Base-by-base conservation (phyloP, 1,140 invertebrate species). In the Centruroides vittatus region DNA sequence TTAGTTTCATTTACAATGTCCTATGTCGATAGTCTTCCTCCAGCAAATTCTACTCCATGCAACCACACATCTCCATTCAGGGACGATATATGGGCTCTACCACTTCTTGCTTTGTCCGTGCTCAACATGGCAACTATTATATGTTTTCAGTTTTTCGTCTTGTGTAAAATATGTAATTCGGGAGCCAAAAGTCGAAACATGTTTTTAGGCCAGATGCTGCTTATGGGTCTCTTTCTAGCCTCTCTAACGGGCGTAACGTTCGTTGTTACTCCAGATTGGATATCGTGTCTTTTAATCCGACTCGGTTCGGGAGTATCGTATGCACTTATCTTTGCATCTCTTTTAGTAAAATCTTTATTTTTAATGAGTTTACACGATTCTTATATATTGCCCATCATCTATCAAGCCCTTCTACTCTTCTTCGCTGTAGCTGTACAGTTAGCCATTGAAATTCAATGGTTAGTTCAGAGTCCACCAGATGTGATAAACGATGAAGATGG, bases 271-370 rank as follows among this genome's bases (percentile, higher is more conserved):
- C 78, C 82, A 4, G 50, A 61, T 13, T 66, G 61, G 61, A 75
- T 86, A 47, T 86, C 87, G 1, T 96, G 92, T 70, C 87, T 85
- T 12, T 82, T 89, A 11, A 85, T 88, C 60, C 78, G 91, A 48
- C 84, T 93, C 65, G 86, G 87, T 23, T 84, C 89, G 34, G 91
- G 92, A 36, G 79, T 93, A 12, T 82, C 88, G 1, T 92, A 91
- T 66, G 82, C 89, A 10, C 78, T 94, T 23, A 85, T 93, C n/a
- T 95, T 93, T 72, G 86, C 88, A 11, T 85, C 92, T 0, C 78
- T 96, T 35, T 79, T 96, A 60, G 92, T 95, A 61, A 95, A 96
- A 75, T 89, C 90, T 70, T 86, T 95, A 54, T 93, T 95, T 71
- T 79, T 95, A 51, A 82, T 95, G 62, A 92, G 89, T 67, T 80